Evolutionary conservation across 2,797 vertebrate species (phyloP).

Genomic region (Myotis planiceps): DNA sequence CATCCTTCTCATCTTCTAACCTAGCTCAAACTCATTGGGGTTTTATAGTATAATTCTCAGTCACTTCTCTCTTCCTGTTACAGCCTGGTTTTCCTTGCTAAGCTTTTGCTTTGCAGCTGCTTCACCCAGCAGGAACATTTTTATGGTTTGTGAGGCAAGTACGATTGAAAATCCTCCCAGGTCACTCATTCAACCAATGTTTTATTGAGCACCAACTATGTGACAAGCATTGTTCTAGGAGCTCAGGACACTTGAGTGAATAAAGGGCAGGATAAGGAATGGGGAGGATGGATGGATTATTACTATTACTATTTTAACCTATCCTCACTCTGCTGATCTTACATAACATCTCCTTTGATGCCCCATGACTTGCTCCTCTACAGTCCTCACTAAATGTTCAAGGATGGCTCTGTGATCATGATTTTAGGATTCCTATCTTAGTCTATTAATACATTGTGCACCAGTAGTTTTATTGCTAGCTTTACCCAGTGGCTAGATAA

Average conservation of each 20-base stretch:
- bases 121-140: background rate
- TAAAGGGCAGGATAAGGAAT: background rate
- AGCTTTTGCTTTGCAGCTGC: background rate
- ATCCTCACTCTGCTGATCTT: background rate
- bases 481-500: too few relatives aligned
- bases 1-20: constrained; percentile 26
- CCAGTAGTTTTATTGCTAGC: too few relatives aligned
- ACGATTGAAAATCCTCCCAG: background rate
- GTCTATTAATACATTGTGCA: background rate
- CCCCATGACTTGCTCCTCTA: background rate
- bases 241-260: background rate
- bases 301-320: background rate
- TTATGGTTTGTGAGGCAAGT: background rate
- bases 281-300: background rate
- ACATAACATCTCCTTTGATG: background rate
- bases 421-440: background rate
- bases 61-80: background rate
- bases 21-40: background rate
- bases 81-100: background rate
- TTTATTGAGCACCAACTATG: background rate
- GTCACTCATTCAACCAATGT: background rate
- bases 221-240: background rate
- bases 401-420: background rate
- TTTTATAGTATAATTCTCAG: background rate
- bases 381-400: background rate